Percentiles rank a stretch among this genome's conserved stretches.
Conservation (phyloP, 2,888 invertebrate species). For the Tribolium freemani region DNA sequence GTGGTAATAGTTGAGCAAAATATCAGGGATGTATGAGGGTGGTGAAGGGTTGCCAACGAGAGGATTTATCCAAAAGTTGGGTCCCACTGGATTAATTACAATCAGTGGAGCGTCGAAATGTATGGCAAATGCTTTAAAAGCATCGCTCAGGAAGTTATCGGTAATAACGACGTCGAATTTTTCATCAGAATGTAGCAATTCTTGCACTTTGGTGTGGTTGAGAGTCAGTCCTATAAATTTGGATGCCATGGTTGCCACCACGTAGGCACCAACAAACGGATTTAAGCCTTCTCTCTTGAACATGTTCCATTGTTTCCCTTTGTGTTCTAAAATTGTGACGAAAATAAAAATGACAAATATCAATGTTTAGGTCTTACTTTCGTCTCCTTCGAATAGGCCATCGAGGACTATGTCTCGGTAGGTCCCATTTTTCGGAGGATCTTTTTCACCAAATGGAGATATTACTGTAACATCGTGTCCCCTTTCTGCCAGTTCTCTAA, state of each 20-base stretch:
- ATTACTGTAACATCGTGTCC: slow-evolving; percentile 55
- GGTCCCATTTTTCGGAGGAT: slow-evolving; percentile 45
- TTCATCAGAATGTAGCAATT: slow-evolving; percentile 60
- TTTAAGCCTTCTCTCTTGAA: slow-evolving; percentile 23
- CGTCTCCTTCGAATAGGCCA: background rate
- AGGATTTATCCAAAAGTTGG: slow-evolving; percentile 67
- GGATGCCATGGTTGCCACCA: background rate
- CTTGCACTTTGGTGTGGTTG: slow-evolving; percentile 50
- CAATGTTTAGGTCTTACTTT: background rate
- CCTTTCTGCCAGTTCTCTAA: slow-evolving; percentile 50
- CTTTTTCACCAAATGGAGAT: slow-evolving; percentile 45
- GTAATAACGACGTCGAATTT: slow-evolving; percentile 63
- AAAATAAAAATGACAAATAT: background rate
- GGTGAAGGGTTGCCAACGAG: slow-evolving; percentile 69
- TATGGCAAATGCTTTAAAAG: slow-evolving; percentile 63
- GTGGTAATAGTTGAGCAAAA: slow-evolving; percentile 64
- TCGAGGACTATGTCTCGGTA: slow-evolving; percentile 45
- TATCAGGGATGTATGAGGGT: slow-evolving; percentile 70
- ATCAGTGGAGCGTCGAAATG: slow-evolving; percentile 62
- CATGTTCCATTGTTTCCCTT: slow-evolving; percentile 22
- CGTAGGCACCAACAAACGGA: slow-evolving; percentile 13
- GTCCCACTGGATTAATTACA: slow-evolving; percentile 66
- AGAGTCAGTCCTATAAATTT: slow-evolving; percentile 1
- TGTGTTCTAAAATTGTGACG: slow-evolving; percentile 1
- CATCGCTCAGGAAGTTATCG: slow-evolving; percentile 69